phyloP scores from a whole-genome alignment of 2,113 vertebrate genomes.

The Nipponia nippon region DNA sequence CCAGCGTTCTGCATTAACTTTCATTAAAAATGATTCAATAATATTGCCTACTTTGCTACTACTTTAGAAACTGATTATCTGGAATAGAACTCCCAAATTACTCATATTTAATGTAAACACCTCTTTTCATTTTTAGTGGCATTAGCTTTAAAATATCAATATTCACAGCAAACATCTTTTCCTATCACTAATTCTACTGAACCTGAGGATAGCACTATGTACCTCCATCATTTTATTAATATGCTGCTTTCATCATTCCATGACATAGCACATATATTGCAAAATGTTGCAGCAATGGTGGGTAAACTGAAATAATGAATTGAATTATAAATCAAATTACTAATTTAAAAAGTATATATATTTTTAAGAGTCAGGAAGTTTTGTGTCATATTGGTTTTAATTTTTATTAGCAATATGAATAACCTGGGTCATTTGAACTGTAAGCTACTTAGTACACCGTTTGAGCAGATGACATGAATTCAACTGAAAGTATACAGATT shows the following conservation, averaged over 20 bases:
- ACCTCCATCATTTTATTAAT: neutral
- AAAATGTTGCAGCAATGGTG: conserved; percentile 53
- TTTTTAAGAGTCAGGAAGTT: neutral
- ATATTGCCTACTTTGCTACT: neutral
- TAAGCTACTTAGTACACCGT: neutral
- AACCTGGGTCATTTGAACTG: neutral
- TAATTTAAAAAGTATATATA: neutral
- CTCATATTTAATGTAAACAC: neutral
- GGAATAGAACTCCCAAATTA: neutral
- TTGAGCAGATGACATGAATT: neutral
- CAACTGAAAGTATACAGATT: neutral
- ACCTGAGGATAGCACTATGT: neutral
- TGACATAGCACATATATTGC: conserved; percentile 35
- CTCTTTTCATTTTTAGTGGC: neutral
- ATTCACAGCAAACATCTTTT: neutral
- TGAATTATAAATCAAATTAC: conserved; percentile 20
- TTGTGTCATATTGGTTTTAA: neutral
- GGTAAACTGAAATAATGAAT: neutral
- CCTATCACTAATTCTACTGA: neutral
- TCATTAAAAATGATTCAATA: neutral
- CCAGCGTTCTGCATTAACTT: neutral
- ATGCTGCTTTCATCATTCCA: conserved; percentile 72
- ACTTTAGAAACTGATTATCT: neutral
- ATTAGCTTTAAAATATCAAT: neutral
- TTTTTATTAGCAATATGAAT: too few relatives aligned